Evolutionary conservation across 2,113 vertebrate species (phyloP).

Genomic region (Pterocles orientalis): DNA sequence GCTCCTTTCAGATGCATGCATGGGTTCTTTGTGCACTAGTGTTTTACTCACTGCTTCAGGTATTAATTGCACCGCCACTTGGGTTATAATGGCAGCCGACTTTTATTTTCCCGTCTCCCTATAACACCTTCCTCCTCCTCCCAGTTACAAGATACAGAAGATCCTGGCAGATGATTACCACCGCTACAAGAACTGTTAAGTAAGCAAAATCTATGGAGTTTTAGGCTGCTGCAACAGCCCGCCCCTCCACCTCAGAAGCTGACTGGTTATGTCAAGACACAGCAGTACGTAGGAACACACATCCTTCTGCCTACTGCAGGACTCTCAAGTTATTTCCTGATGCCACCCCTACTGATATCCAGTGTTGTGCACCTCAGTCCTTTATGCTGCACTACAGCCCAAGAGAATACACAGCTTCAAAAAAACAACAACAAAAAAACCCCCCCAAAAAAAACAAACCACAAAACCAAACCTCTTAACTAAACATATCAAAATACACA

Average conservation of each 20-base stretch:
- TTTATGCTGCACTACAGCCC: not conserved
- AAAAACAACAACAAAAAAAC: not conserved
- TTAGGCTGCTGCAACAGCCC: not conserved
- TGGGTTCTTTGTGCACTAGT: not conserved
- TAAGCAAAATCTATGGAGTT: not conserved
- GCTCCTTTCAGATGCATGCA: not conserved
- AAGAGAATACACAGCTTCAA: not conserved
- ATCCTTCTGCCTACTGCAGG: not conserved
- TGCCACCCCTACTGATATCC: not conserved
- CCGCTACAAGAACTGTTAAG: not conserved
- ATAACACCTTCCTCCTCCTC: not conserved
- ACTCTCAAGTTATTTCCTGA: not conserved
- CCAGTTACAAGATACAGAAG: not conserved
- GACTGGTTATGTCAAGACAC: not conserved
- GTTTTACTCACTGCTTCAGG: not conserved
- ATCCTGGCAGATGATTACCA: not conserved
- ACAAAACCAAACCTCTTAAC: not conserved
- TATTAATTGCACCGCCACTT: not conserved
- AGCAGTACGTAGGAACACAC: not conserved
- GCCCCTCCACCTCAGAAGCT: not conserved
- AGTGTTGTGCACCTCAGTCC: not conserved
- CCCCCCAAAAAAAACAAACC: too few species aligned
- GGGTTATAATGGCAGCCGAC: not conserved
- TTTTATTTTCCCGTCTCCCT: not conserved
- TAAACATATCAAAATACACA: rapidly evolving